phyloP scores from a whole-genome alignment of 2,888 invertebrate species.

The Diabrotica balteata region DNA sequence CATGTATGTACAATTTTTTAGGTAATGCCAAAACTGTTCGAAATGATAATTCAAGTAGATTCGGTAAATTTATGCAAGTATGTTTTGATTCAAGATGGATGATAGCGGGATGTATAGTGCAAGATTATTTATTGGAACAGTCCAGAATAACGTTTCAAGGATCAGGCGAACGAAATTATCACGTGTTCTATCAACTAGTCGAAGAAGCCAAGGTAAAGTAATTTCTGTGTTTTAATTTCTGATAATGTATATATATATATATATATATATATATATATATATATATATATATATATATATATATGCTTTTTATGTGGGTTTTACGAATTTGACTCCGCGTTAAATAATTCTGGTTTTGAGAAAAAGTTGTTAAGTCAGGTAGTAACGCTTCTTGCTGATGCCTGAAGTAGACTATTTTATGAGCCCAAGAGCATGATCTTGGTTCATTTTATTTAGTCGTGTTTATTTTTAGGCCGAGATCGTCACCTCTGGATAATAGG shows the following conservation, averaged over 20 bases:
- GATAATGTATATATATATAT: background rate
- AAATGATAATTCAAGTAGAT: slow-evolving; percentile 91
- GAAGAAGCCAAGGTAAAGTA: slow-evolving; percentile 77
- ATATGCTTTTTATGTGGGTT: too few species aligned
- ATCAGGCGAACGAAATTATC: slow-evolving; percentile 86
- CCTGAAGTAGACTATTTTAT: too few species aligned
- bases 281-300: too few species aligned
- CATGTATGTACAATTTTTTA: slow-evolving; percentile 52
- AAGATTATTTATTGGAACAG: slow-evolving; percentile 89
- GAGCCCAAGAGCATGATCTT: too few species aligned
- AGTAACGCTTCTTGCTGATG: too few species aligned
- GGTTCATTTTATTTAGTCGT: too few species aligned
- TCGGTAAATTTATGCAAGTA: slow-evolving; percentile 96
- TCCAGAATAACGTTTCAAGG: slow-evolving; percentile 91
- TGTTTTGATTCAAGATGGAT: slow-evolving; percentile 88
- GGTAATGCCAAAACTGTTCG: slow-evolving; percentile 93
- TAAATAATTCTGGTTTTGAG: too few species aligned
- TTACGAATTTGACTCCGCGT: too few species aligned
- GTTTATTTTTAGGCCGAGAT: too few species aligned
- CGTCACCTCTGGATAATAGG: too few species aligned
- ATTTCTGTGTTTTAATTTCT: background rate
- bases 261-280: too few species aligned
- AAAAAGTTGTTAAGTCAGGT: too few species aligned
- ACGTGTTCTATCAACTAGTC: slow-evolving; percentile 90
- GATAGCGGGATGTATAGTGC: slow-evolving; percentile 89